These are phyloP conservation scores for Eupithecia exiguata DNA, from an alignment of 2,888 invertebrate species.

Conservation along the genomic window DNA sequence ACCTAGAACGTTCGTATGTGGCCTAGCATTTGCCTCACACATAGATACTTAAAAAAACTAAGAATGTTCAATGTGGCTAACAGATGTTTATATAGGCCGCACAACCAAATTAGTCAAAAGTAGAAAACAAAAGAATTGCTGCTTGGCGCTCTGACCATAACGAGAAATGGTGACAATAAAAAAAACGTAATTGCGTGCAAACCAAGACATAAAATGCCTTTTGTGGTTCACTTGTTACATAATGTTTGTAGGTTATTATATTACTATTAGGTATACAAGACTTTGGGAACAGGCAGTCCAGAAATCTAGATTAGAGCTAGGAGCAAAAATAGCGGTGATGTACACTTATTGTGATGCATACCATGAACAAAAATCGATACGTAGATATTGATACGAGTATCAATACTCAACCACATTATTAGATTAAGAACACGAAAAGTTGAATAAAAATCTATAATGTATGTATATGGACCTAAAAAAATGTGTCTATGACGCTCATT, in stretches of 20 bases:
- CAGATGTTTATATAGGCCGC: constrained; percentile 41
- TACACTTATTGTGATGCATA: no score
- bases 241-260: neutral
- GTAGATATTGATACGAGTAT: neutral
- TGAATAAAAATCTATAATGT: neutral
- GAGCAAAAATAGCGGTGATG: neutral
- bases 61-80: constrained; percentile 21
- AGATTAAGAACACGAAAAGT: neutral
- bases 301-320: neutral
- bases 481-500: neutral
- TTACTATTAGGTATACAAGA: neutral
- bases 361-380: neutral
- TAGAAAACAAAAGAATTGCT: constrained; percentile 39
- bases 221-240: neutral
- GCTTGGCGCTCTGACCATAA: constrained; percentile 24
- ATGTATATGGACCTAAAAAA: neutral
- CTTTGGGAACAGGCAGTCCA: neutral
- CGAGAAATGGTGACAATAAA: constrained; percentile 13
- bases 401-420: neutral
- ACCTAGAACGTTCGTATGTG: constrained; percentile 32
- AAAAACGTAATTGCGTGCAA: constrained; percentile 2
- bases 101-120: constrained; percentile 32
- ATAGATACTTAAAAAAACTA: constrained; percentile 22
- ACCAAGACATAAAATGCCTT: constrained; percentile 27
- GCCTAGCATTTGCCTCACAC: constrained; percentile 30